Percentiles rank a stretch among this genome's conserved stretches.
These are phyloP conservation scores for Mycteria americana DNA, from an alignment of 2,797 vertebrate genomes.

Conservation along the genomic window DNA sequence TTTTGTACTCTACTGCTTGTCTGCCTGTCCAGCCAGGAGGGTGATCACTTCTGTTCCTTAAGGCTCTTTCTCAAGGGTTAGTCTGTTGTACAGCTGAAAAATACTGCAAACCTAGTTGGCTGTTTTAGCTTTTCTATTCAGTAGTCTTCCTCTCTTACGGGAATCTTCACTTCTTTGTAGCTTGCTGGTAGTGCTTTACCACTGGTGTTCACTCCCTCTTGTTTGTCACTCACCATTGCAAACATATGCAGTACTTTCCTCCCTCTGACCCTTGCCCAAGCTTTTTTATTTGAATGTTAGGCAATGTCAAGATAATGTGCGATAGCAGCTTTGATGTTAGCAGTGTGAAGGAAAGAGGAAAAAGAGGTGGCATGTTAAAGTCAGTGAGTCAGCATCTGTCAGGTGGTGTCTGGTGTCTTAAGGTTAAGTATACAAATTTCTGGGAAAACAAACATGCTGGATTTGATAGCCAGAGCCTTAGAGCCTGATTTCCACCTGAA, in stretches of 20 bases:
- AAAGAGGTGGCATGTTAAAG: neutral
- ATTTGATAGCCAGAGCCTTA: neutral
- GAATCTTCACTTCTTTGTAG: neutral
- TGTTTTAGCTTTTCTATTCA: neutral
- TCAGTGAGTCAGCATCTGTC: neutral
- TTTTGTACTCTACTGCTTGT: neutral
- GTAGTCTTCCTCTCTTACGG: neutral
- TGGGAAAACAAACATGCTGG: neutral
- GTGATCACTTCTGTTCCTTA: neutral
- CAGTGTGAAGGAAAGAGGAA: neutral
- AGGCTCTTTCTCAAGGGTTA: neutral
- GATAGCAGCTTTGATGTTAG: neutral
- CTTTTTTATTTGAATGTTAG: neutral
- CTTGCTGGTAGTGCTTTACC: neutral
- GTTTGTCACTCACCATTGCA: neutral
- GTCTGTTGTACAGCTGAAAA: neutral
- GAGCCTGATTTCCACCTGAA: neutral
- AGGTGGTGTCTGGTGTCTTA: neutral
- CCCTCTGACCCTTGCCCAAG: neutral
- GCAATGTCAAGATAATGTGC: neutral
- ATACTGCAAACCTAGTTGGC: neutral
- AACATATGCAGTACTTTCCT: neutral
- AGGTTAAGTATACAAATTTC: neutral
- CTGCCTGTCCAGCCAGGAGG: neutral
- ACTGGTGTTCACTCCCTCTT: neutral